These are phyloP conservation scores for Drosophila kuntzei DNA, from an alignment of 2,888 invertebrate genomes.

Conservation along the genomic window DNA sequence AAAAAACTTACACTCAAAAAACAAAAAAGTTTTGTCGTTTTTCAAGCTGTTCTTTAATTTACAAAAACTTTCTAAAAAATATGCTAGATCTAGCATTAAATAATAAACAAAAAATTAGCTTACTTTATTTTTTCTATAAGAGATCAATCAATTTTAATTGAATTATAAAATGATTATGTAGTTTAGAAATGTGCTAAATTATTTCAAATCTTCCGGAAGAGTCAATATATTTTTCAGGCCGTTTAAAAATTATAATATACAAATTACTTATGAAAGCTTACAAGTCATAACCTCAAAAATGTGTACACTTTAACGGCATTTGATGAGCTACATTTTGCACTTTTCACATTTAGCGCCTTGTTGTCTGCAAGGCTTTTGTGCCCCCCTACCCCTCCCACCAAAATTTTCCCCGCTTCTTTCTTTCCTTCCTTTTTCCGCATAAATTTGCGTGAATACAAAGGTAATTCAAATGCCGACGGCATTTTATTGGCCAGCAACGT, in stretches of 20 bases:
- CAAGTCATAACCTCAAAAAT: conserved; percentile 4
- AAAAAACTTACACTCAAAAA: no score
- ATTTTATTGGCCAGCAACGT: conserved; percentile 46
- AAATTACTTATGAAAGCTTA: not conserved
- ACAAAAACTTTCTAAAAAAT: no score
- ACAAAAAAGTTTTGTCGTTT: no score
- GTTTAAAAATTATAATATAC: no score
- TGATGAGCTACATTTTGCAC: not conserved
- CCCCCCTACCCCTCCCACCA: not conserved
- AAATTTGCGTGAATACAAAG: conserved; percentile 30
- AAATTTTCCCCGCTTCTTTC: not conserved
- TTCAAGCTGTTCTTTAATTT: no score
- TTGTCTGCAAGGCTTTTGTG: conserved; percentile 27
- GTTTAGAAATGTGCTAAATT: no score
- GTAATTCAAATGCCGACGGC: conserved; percentile 70
- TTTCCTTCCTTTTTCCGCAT: conserved; percentile 11
- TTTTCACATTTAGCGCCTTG: conserved; percentile 37
- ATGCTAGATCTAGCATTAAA: no score
- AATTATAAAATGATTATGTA: no score
- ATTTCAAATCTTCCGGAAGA: not conserved
- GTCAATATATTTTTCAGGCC: no score
- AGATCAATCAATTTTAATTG: no score
- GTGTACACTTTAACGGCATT: conserved; percentile 1
- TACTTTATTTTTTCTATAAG: no score
- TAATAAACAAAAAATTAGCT: no score